Evolutionary conservation across 2,113 vertebrate species (phyloP).

Genomic region (Phycodurus eques): DNA sequence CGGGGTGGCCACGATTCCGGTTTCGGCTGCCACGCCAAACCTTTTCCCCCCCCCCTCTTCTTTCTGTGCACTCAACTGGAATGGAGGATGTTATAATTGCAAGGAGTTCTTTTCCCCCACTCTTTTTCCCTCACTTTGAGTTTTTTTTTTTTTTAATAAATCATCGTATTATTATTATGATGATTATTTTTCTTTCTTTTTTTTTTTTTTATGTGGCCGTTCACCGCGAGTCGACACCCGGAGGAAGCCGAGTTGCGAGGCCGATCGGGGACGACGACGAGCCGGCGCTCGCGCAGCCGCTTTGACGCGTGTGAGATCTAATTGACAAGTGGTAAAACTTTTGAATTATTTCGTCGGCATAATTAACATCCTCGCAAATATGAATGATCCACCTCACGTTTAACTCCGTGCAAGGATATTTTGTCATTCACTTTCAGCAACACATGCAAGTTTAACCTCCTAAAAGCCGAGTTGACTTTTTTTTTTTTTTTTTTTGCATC

Average conservation of each 20-base stretch:
- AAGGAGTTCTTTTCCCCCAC: not conserved
- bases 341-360: not conserved
- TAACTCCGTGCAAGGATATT: not conserved
- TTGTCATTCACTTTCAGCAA: not conserved
- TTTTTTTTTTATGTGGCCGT: not conserved
- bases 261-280: conserved; percentile 34
- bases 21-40: conserved; percentile 14
- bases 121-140: not conserved
- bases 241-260: conserved; percentile 26
- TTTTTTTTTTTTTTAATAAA: not conserved
- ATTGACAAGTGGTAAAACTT: not conserved
- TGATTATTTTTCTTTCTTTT: no score
- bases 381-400: not conserved
- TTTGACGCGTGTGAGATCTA: conserved; percentile 32
- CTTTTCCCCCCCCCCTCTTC: not conserved
- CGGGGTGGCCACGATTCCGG: conserved; percentile 29
- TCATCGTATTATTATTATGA: no score
- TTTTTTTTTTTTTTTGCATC: conserved; percentile 12
- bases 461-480: not conserved
- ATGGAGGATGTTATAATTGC: conserved; percentile 11
- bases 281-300: conserved; percentile 20
- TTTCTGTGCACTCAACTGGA: conserved; percentile 5
- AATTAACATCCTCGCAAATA: not conserved
- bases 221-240: conserved; percentile 38
- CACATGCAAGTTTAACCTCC: not conserved